phyloP scores from a whole-genome alignment of 1,140 invertebrate species.

The Temnothorax nylanderi region DNA sequence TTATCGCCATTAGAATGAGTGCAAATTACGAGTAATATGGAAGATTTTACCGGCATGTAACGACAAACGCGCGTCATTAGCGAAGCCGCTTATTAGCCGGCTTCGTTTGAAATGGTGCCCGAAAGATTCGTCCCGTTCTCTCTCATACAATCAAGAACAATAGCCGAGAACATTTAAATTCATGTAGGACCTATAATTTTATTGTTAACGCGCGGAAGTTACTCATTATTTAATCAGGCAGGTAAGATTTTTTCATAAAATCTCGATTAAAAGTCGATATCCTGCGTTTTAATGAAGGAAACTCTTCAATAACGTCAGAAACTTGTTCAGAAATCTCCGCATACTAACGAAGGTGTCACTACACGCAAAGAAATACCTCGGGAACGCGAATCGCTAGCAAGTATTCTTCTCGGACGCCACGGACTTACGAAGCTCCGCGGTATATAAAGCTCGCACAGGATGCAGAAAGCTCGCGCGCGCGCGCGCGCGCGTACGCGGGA shows the following conservation, averaged over 20 bases:
- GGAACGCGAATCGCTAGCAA: background rate
- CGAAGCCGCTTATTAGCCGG: background rate
- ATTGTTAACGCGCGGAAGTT: background rate
- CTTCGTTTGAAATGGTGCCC: background rate
- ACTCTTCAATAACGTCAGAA: background rate
- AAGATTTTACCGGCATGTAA: background rate
- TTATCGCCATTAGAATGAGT: background rate
- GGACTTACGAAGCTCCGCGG: background rate
- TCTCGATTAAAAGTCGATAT: background rate
- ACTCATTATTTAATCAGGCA: background rate
- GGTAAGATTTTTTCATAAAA: background rate
- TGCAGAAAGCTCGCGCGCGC: slow-evolving; percentile 22
- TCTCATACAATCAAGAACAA: background rate
- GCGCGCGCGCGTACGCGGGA: slow-evolving; percentile 19
- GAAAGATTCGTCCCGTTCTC: background rate
- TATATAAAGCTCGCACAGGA: background rate
- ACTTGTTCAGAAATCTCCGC: background rate
- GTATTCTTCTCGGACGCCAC: background rate
- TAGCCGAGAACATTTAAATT: background rate
- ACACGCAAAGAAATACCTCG: background rate
- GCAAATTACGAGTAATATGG: slow-evolving; percentile 17
- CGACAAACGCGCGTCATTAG: slow-evolving; percentile 15
- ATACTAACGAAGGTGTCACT: background rate
- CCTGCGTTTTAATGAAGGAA: background rate
- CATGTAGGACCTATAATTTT: background rate